Evolutionary conservation across 2,888 invertebrate genomes (phyloP), one percentile per base, ranked within the genome.

Genomic region (Hirudinaria manillensis): DNA sequence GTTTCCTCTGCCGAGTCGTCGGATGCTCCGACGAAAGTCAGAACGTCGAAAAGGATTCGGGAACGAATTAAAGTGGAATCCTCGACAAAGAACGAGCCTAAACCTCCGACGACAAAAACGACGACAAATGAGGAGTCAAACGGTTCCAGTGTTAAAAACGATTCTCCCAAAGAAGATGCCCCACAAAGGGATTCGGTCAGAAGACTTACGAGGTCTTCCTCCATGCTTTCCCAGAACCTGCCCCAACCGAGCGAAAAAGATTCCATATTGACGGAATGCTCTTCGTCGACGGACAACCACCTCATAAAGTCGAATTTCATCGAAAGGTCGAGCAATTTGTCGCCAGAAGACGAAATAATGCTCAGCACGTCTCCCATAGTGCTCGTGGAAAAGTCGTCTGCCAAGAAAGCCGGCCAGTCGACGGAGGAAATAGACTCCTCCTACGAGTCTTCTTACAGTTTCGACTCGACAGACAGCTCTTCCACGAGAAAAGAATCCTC

Each of bases 401-500:
- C 61, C 29, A 27, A 24, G 61, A 61, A 61, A n/a, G n/a, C 61
- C 10, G 24, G 24, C 24, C 61, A 24, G 19, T 27, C 24, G 6
- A 27, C 61, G 10, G 61, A 61, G 61, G 61, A 61, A 29, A 24
- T 27, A 24, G 61, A 61, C 29, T 61, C 61, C n/a, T 61, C 61
- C 61, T 61, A 61, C 61, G 61, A 61, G 24, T 61, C 61, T 1
- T 61, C 61, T 61, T 61, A 61, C 61, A 61, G 61, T 61, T n/a
- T 61, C 61, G 61, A 61, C 29, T 61, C 61, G 61, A 61, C 24
- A 16, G 61, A 61, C 24, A 27, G 24, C 61, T 61, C 61, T 61
- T 61, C 61, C 24, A 29, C 24, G 24, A 29, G 24, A 10, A 61
- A 61, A 19, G 24, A 27, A 29, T 13, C 61, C 2, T 13, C 61